phyloP scores from a whole-genome alignment of 2,113 vertebrate species.

The Dascyllus trimaculatus region DNA sequence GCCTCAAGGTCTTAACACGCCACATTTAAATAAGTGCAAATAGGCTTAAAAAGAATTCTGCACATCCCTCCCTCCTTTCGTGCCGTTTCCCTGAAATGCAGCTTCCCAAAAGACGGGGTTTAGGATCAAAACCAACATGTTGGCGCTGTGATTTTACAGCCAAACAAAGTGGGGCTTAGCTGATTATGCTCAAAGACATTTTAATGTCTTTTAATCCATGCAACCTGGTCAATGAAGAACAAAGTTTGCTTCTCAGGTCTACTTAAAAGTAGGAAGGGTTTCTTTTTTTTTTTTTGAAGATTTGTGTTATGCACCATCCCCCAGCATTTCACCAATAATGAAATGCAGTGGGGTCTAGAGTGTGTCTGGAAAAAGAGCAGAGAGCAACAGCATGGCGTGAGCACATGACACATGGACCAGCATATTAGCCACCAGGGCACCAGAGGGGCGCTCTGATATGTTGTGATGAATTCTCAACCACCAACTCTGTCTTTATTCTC shows the following conservation, averaged over 20 bases:
- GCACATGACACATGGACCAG: slow-evolving; percentile 49
- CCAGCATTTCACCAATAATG: slow-evolving; percentile 40
- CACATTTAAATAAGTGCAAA: slow-evolving; percentile 61
- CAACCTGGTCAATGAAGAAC: slow-evolving; percentile 43
- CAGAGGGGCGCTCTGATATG: slow-evolving; percentile 55
- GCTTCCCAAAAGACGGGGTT: slow-evolving; percentile 45
- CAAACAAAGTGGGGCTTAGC: slow-evolving; percentile 36
- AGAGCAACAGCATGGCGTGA: slow-evolving; percentile 53
- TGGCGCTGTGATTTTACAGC: slow-evolving; percentile 50
- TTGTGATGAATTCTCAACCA: slow-evolving; percentile 45
- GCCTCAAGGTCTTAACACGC: slow-evolving; percentile 54
- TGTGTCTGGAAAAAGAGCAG: slow-evolving; percentile 45
- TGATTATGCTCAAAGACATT: slow-evolving; percentile 48
- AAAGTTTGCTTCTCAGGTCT: slow-evolving; percentile 37
- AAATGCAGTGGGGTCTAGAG: slow-evolving; percentile 37
- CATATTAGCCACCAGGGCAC: slow-evolving; percentile 49
- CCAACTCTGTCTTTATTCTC: slow-evolving; percentile 32
- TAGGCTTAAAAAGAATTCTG: slow-evolving; percentile 64
- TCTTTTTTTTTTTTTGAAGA: slow-evolving; percentile 9
- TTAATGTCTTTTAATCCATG: slow-evolving; percentile 53
- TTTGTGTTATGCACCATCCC: slow-evolving; percentile 8
- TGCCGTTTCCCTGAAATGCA: slow-evolving; percentile 36
- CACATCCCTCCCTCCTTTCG: slow-evolving; percentile 26
- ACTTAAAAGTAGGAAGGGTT: slow-evolving; percentile 17
- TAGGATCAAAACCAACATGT: slow-evolving; percentile 58